Base-by-base conservation (phyloP, 2,113 vertebrate species). In the Nerophis lumbriciformis region DNA sequence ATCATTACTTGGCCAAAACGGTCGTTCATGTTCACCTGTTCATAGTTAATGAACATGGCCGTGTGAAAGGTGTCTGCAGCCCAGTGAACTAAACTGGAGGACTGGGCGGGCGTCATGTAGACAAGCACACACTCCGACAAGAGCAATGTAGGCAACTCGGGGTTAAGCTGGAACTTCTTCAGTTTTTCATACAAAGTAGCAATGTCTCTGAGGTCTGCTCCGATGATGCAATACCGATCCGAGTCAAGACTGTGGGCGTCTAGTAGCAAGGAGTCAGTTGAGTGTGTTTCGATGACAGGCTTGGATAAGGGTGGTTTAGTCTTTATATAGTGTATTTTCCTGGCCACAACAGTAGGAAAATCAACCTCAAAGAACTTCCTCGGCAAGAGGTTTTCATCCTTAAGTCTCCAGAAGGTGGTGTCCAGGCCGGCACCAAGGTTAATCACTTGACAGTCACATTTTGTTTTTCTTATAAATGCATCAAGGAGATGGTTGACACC, bases 1-100 rank as follows among this genome's bases (percentile, higher is more conserved):
- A 98, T 90, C 97, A 99, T 99, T 79, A 99, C 90, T 80, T 98
- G 95, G 21, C 96, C 96, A 38, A 99, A 99, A 6, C 95, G 93
- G 60, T 99, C 97, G 0, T 71, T 72, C 97, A 99, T 98, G 83
- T 99, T 97, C 73, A 97, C 94, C 96, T 99, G 96, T 72, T 99
- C 96, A 0, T 99, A 99, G 85, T 92, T 99, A 78, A 99, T 89
- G 63, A 97, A 93, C 94, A 99, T 96, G 72, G 94, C 92, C 0
- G 92, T 91, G 59, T 89, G 89, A 59, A 99, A 99, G 28, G 81
- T 94, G 70, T 79, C 85, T 51, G 95, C 89, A 0, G 92, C 93
- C 97, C 97, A 99, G 84, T 83, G 90, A 7, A 97, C 50, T 1
- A 99, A 90, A 73, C 65, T 88, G 38, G 91, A 89, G 1, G 97